phyloP scores from a whole-genome alignment of 2,113 vertebrate species.

The Pampusana beccarii region DNA sequence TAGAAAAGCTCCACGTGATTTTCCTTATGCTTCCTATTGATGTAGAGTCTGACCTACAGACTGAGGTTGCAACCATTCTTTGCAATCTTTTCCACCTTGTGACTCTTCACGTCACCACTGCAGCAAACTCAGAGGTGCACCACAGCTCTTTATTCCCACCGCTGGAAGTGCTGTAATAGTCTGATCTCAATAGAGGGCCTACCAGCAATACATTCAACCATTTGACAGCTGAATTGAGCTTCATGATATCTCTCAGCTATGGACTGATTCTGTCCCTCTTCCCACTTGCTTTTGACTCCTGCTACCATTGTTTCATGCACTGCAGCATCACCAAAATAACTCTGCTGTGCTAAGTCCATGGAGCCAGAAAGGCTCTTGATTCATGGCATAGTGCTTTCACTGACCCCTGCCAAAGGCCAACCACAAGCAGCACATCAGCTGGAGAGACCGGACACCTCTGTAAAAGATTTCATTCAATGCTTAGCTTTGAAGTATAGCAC shows the following conservation, averaged over 20 bases:
- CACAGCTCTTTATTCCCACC: not conserved
- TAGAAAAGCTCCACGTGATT: not conserved
- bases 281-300: not conserved
- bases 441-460: not conserved
- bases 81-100: not conserved
- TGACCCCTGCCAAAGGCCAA: not conserved
- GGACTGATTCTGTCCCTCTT: not conserved
- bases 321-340: not conserved
- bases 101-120: not conserved
- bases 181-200: not conserved
- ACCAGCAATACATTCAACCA: not conserved
- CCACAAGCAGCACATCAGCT: not conserved
- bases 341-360: not conserved
- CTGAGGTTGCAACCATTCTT: not conserved
- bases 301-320: not conserved
- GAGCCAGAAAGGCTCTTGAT: not conserved
- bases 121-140: not conserved
- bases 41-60: not conserved
- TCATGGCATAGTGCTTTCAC: not conserved
- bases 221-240: not conserved
- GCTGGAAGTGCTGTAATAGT: not conserved
- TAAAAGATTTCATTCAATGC: not conserved
- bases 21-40: not conserved
- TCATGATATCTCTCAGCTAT: not conserved
- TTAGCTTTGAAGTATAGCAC: not conserved